These are phyloP conservation scores for Dendrolimus pini DNA, from an alignment of 2,888 invertebrate genomes.

Conservation along the genomic window DNA sequence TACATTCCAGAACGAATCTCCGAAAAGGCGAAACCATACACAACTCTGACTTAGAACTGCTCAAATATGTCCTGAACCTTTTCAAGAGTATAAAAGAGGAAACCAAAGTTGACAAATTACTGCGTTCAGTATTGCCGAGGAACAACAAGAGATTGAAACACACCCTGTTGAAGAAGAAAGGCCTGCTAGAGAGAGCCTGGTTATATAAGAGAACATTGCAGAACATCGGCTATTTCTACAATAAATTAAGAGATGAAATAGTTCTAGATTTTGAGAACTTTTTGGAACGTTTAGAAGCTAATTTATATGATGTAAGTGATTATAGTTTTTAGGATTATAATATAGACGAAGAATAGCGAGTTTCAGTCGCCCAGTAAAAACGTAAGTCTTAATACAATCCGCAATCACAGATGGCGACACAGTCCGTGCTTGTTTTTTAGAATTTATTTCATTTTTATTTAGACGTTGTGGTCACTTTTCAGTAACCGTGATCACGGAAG, in stretches of 20 bases:
- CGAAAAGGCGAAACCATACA: slow-evolving; percentile 18
- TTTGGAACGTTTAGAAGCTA: slow-evolving; percentile 22
- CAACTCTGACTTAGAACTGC: slow-evolving; percentile 35
- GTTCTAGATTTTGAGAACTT: slow-evolving; percentile 23
- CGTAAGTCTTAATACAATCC: too few relatives aligned
- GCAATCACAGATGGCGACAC: too few relatives aligned
- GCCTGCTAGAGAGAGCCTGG: slow-evolving; percentile 19
- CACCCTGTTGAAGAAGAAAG: slow-evolving; percentile 15
- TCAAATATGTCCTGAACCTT: slow-evolving; percentile 37
- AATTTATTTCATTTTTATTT: too few relatives aligned
- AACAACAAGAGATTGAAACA: slow-evolving; percentile 16
- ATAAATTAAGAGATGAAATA: slow-evolving; percentile 1
- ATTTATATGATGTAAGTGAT: slow-evolving; percentile 41
- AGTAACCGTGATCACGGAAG: too few relatives aligned
- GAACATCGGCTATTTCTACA: slow-evolving; percentile 8
- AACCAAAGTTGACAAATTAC: slow-evolving; percentile 3
- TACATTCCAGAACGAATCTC: slow-evolving; percentile 20
- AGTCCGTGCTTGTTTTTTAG: too few relatives aligned
- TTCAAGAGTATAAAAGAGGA: slow-evolving; percentile 18
- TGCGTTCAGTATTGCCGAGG: slow-evolving; percentile 12
- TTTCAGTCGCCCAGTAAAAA: not conserved
- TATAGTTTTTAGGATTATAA: not conserved
- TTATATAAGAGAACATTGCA: slow-evolving; percentile 6
- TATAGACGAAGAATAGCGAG: not conserved
- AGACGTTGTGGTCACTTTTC: too few relatives aligned